Conservation (phyloP, 2,888 invertebrate species). For the Emmelina monodactyla region DNA sequence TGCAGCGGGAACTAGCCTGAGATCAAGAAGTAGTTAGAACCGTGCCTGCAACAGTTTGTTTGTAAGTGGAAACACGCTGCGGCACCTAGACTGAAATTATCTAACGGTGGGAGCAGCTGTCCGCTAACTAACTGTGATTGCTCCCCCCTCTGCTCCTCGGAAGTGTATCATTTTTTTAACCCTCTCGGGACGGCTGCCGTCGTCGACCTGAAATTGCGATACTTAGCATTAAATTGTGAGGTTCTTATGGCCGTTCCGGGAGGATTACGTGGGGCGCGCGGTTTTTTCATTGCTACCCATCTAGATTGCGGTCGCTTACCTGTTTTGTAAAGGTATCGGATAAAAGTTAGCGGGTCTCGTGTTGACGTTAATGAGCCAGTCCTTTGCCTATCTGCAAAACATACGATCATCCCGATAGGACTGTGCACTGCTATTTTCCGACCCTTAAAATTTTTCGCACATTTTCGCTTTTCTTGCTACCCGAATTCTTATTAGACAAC, state of each 20-base stretch:
- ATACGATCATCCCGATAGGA: constrained; percentile 42
- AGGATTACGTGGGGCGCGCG: constrained; percentile 41
- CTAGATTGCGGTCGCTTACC: constrained; percentile 46
- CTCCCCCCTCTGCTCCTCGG: constrained; percentile 22
- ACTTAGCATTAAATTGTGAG: constrained; percentile 61
- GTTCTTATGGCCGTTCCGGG: constrained; percentile 47
- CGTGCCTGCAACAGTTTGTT: not conserved
- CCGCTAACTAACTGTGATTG: constrained; percentile 51
- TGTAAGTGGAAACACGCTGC: constrained; percentile 3
- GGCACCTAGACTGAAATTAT: constrained; percentile 21
- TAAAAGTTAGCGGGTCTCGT: constrained; percentile 47
- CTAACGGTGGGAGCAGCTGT: constrained; percentile 39
- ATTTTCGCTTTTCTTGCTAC: too few relatives aligned
- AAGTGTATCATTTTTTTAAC: constrained; percentile 56
- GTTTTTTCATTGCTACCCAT: constrained; percentile 38
- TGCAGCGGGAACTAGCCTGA: too few relatives aligned
- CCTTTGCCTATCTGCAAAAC: constrained; percentile 53
- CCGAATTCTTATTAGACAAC: constrained; percentile 38
- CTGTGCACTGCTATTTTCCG: too few relatives aligned
- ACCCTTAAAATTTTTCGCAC: too few relatives aligned
- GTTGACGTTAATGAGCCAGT: constrained; percentile 58
- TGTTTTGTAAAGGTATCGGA: constrained; percentile 60
- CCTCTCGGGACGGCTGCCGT: constrained; percentile 39
- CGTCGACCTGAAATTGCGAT: constrained; percentile 54
- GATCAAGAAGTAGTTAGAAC: too few relatives aligned